A percentile compares a stretch with the other conserved stretches of the same genome.
phyloP scores from a whole-genome alignment of 2,797 vertebrate genomes.

The Pseudopleuronectes americanus region DNA sequence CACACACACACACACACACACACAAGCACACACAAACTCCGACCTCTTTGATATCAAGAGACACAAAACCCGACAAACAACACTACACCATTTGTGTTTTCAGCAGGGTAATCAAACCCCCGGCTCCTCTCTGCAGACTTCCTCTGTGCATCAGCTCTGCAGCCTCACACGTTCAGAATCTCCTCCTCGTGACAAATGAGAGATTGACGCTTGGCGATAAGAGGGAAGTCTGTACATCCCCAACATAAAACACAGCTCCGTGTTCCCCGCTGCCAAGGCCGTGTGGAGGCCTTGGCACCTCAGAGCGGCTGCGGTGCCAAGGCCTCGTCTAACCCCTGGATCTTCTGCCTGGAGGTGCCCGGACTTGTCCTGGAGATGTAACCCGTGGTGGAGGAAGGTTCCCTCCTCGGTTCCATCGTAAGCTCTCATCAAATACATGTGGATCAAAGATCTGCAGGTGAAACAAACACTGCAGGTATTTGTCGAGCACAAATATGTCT shows the following conservation, averaged over 20 bases:
- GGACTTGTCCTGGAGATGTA: constrained; percentile 64
- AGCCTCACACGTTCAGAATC: neutral
- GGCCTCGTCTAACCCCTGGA: constrained; percentile 65
- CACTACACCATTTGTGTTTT: no score
- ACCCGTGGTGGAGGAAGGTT: constrained; percentile 38
- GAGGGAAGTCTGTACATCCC: constrained; percentile 57
- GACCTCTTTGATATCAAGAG: constrained; percentile 33
- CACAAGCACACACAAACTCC: neutral
- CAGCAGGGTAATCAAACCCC: neutral
- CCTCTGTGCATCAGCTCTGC: constrained; percentile 8
- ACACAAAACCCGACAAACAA: neutral
- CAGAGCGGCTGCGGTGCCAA: constrained; percentile 66
- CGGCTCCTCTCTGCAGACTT: constrained; percentile 10
- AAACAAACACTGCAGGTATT: constrained; percentile 1
- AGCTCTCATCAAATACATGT: neutral
- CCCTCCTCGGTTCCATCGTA: constrained; percentile 22
- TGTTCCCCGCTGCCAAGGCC: constrained; percentile 40
- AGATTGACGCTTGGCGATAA: constrained; percentile 8
- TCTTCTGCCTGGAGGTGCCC: constrained; percentile 67
- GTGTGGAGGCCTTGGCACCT: constrained; percentile 49
- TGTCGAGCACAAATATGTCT: constrained; percentile 1
- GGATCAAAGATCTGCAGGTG: constrained; percentile 16
- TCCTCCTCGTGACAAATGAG: constrained; percentile 6
- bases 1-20: neutral
- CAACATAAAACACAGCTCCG: constrained; percentile 40